These are phyloP conservation scores for Penaeus vannamei DNA, from an alignment of 1,140 invertebrate genomes.

Conservation along the genomic window DNA sequence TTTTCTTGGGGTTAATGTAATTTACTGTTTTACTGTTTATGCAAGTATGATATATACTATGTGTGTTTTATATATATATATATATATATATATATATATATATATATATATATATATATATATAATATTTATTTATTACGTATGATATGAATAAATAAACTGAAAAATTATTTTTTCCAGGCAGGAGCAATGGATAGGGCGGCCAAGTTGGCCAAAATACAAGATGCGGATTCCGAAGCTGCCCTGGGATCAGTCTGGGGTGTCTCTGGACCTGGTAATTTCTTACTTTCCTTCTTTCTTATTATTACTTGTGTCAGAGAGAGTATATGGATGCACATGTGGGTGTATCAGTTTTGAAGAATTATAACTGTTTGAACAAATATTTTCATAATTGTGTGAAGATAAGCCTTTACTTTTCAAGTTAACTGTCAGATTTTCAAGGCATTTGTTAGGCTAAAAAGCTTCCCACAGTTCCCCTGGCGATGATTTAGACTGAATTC, in stretches of 20 bases:
- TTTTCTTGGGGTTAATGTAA: too few relatives aligned
- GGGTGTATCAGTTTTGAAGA: too few relatives aligned
- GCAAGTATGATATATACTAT: too few relatives aligned
- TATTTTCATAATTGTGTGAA: background rate
- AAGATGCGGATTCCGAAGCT: constrained; percentile 88
- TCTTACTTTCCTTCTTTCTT: constrained; percentile 31
- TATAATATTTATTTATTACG: too few relatives aligned
- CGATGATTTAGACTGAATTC: too few relatives aligned
- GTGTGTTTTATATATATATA: too few relatives aligned
- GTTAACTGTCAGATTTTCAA: background rate
- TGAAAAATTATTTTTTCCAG: constrained; percentile 34
- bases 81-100: too few relatives aligned
- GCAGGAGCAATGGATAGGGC: constrained; percentile 66
- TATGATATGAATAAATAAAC: background rate
- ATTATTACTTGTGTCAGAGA: too few relatives aligned
- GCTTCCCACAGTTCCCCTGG: too few relatives aligned
- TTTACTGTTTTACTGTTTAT: too few relatives aligned
- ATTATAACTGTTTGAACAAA: background rate
- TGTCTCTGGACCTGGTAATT: constrained; percentile 95
- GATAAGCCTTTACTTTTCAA: constrained; percentile 19
- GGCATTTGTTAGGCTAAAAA: background rate
- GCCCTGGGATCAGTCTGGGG: constrained; percentile 96
- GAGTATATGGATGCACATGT: too few relatives aligned
- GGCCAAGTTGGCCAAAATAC: constrained; percentile 79
- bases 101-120: too few relatives aligned